Evolutionary conservation across 2,888 invertebrate species (phyloP).

Genomic region (Ochropacha duplaris): DNA sequence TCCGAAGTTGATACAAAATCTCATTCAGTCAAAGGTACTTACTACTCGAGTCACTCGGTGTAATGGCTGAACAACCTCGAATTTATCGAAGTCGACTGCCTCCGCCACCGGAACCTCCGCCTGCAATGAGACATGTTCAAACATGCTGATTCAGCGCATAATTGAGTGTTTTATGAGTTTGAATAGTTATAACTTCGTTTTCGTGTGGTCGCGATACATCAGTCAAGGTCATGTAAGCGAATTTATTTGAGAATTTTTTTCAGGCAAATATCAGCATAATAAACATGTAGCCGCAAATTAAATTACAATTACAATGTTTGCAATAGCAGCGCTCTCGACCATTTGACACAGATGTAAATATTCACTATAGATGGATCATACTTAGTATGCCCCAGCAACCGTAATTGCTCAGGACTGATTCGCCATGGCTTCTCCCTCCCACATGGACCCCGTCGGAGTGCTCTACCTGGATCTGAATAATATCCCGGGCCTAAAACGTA

Average conservation of each 20-base stretch:
- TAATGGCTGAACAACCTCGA: constrained; percentile 64
- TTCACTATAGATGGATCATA: constrained; percentile 68
- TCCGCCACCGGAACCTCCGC: constrained; percentile 23
- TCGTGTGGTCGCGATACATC: neutral
- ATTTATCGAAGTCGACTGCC: constrained; percentile 33
- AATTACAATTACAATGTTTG: constrained; percentile 54
- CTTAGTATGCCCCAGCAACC: constrained; percentile 42
- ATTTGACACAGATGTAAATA: constrained; percentile 56
- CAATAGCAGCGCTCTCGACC: constrained; percentile 57
- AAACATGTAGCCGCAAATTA: constrained; percentile 66
- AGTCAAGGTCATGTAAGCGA: constrained; percentile 24
- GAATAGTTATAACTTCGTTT: neutral
- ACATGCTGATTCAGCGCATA: neutral
- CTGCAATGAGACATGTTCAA: neutral
- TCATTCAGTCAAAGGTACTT: constrained; percentile 13
- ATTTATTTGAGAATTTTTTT: constrained; percentile 28
- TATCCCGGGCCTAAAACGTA: constrained; percentile 45
- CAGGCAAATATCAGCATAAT: constrained; percentile 46
- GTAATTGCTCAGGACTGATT: constrained; percentile 9
- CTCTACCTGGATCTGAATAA: constrained; percentile 23
- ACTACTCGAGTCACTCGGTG: constrained; percentile 7
- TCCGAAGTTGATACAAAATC: constrained; percentile 20
- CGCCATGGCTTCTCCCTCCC: constrained; percentile 18
- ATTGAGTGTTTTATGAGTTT: neutral
- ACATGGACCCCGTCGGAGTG: constrained; percentile 8